A percentile compares a stretch with the other conserved stretches of the same genome.
Evolutionary conservation across 2,797 vertebrate genomes (phyloP).

Genomic region (Argya squamiceps): DNA sequence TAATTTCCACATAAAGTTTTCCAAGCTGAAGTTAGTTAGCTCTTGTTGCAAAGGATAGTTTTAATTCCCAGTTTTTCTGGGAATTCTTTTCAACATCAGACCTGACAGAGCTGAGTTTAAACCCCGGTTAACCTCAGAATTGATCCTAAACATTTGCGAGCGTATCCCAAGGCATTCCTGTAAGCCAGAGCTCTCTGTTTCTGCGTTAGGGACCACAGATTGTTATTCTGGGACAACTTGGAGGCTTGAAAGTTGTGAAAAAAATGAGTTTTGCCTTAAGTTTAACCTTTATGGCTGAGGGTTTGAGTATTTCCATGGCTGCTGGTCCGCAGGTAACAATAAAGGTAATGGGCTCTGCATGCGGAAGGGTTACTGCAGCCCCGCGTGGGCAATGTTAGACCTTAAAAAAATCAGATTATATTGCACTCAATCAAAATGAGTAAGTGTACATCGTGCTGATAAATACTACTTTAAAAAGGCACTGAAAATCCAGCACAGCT

Average conservation of each 20-base stretch:
- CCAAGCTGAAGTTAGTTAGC: not conserved
- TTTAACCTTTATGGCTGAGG: not conserved
- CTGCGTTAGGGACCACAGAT: accelerated
- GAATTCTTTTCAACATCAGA: not conserved
- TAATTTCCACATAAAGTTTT: not conserved
- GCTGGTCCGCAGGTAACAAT: not conserved
- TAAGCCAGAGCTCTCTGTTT: accelerated
- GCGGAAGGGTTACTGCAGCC: not conserved
- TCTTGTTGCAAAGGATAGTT: not conserved
- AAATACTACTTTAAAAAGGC: conserved; percentile 34
- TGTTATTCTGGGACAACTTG: not conserved
- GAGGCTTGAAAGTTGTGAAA: not conserved
- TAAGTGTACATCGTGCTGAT: not conserved
- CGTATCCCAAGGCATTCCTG: accelerated
- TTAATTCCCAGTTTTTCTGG: not conserved
- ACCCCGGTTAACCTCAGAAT: not conserved
- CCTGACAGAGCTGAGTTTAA: not conserved
- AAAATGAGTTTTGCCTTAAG: conserved; percentile 8
- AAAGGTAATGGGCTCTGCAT: not conserved
- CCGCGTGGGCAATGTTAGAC: not conserved
- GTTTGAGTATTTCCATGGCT: not conserved
- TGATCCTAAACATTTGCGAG: not conserved
- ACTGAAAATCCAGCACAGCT: not conserved
- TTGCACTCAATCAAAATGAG: not conserved
- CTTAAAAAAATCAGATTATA: conserved; percentile 33